Conservation (phyloP, 2,113 vertebrate species). For the Seriola dumerili region DNA sequence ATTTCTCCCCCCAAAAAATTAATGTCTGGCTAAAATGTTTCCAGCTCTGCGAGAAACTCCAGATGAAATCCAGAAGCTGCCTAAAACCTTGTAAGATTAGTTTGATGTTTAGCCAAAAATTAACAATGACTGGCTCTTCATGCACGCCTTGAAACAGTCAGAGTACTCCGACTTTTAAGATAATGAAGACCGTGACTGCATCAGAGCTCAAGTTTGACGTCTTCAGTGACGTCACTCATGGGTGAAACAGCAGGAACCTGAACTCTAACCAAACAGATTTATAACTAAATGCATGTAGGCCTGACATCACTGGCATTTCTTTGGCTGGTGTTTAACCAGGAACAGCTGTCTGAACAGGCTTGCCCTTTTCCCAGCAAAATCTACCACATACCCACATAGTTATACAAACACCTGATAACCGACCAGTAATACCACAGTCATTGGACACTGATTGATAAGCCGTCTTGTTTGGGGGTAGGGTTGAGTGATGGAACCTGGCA, state of each 20-base stretch:
- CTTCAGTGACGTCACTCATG: background rate
- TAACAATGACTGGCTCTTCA: background rate
- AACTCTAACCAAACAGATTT: background rate
- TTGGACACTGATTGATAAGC: background rate
- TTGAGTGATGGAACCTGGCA: too few species aligned
- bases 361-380: background rate
- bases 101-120: conserved; percentile 21
- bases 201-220: conserved; percentile 5
- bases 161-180: background rate
- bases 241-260: background rate
- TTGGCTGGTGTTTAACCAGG: conserved; percentile 29
- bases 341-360: background rate
- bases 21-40: conserved; percentile 44
- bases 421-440: background rate
- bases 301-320: conserved; percentile 3
- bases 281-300: background rate
- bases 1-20: conserved; percentile 15
- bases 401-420: background rate
- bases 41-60: conserved; percentile 5
- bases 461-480: too few species aligned
- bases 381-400: background rate
- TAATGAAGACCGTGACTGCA: background rate
- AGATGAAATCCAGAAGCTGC: background rate
- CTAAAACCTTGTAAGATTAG: conserved; percentile 17
- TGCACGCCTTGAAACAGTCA: background rate